phyloP scores from a whole-genome alignment of 2,113 vertebrate genomes.

The Mugil cephalus region DNA sequence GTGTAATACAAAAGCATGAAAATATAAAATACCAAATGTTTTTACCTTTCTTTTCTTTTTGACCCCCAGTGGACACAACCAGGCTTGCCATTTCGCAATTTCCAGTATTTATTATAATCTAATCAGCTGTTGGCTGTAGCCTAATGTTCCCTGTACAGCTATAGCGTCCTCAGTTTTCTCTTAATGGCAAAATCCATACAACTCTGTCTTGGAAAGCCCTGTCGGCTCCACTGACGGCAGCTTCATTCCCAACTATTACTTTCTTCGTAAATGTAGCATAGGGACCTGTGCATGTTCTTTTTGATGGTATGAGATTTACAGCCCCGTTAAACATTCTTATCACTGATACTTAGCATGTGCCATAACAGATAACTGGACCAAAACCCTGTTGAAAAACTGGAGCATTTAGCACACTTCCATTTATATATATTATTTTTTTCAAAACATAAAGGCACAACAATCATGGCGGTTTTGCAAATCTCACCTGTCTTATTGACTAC shows the following conservation, averaged over 20 bases:
- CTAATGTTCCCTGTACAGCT: background rate
- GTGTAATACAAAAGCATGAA: background rate
- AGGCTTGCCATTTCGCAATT: background rate
- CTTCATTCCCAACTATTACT: background rate
- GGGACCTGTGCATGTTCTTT: background rate
- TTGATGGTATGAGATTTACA: constrained; percentile 11
- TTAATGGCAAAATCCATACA: constrained; percentile 3
- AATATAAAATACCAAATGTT: too few species aligned
- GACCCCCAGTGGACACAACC: background rate
- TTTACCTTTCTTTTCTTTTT: background rate
- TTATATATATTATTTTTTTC: constrained; percentile 20
- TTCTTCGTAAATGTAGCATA: too few species aligned
- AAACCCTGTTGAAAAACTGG: constrained; percentile 35
- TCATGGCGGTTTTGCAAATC: constrained; percentile 36
- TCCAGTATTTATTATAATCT: constrained; percentile 1
- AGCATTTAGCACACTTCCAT: constrained; percentile 26
- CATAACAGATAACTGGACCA: constrained; percentile 38
- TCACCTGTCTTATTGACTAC: constrained; percentile 41
- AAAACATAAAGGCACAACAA: constrained; percentile 20
- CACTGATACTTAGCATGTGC: constrained; percentile 38
- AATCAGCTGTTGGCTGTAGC: too few species aligned
- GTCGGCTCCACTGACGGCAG: background rate
- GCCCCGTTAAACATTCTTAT: background rate
- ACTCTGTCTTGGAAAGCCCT: background rate
- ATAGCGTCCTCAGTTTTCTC: background rate